Conservation (phyloP, 1,140 invertebrate genomes). For the Ladona fulva region DNA sequence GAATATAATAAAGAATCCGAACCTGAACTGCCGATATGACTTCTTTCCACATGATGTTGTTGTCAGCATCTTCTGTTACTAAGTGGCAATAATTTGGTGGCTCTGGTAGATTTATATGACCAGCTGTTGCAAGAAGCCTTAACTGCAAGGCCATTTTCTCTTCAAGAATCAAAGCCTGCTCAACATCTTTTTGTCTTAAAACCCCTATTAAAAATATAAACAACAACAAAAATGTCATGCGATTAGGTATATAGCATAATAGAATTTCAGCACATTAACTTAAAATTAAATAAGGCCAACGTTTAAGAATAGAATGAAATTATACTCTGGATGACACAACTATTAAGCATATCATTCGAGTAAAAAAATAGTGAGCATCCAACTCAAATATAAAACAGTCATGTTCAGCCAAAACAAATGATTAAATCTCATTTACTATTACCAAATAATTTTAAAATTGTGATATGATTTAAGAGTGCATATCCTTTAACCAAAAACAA, state of each 20-base stretch:
- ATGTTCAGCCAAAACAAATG: too few relatives aligned
- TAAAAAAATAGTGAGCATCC: too few relatives aligned
- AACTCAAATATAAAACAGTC: too few relatives aligned
- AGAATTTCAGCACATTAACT: not conserved
- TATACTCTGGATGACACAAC: too few relatives aligned
- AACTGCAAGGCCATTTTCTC: conserved; percentile 79
- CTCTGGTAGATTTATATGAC: conserved; percentile 39
- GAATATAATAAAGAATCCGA: conserved; percentile 14
- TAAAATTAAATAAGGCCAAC: conserved; percentile 15
- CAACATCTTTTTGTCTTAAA: conserved; percentile 74
- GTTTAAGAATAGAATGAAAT: too few relatives aligned
- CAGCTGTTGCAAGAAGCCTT: conserved; percentile 59
- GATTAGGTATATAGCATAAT: not conserved
- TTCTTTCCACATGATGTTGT: conserved; percentile 55
- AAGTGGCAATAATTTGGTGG: conserved; percentile 48
- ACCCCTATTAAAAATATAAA: conserved; percentile 41
- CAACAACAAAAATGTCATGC: conserved; percentile 1
- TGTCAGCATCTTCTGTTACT: conserved; percentile 49
- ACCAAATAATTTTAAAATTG: too few relatives aligned
- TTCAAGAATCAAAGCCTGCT: conserved; percentile 74
- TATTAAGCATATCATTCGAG: too few relatives aligned
- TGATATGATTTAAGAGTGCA: too few relatives aligned
- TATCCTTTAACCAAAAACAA: too few relatives aligned
- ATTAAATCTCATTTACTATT: too few relatives aligned
- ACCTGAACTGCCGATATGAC: conserved; percentile 60